Evolutionary conservation across 2,888 invertebrate genomes (phyloP), one percentile per base, ranked within the genome.

Genomic region (Mimachlamys varia): DNA sequence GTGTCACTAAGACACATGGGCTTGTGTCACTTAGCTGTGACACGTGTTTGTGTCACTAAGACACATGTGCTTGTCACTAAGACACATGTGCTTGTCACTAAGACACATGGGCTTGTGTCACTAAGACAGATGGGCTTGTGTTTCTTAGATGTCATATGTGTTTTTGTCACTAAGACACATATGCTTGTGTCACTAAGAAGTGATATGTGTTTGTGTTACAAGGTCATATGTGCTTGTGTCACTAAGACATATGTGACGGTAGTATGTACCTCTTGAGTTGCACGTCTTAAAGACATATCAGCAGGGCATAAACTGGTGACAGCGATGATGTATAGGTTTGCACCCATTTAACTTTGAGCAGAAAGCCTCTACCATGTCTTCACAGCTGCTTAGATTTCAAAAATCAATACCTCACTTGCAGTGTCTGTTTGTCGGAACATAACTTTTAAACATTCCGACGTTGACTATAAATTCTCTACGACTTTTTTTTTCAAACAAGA

Each of bases 381-480:
- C 17, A 76, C 76, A 33, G 33, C 76, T 76, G 76, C 76, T 76
- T 27, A 27, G 33, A 76, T 76, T 76, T 76, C 76, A 76, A 76
- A 76, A 76, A 76, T 76, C 76, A 76, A 76, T 76, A 76, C 76
- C 76, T 76, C 76, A 76, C 76, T 76, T 76, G 76, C 76, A 76
- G 76, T 76, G 76, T 33, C 76, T 76, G 76, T 76, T 76, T 76
- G 12, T 76, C 27, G 27, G 33, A 76, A 76, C 76, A 76, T 76
- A 76, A 76, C 76, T 33, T 76, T 76, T 76, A 76, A 76, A 33
- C 76, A 76, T 76, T 76, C 33, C 15, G 27, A 33, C 5, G 76
- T 15, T 27, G 76, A 22, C 76, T 76, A 76, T 76, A 76, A 76
- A 76, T 76, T 22, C 76, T 33, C 7, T 0, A 27, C 33, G 33